Conservation (phyloP, 2,113 vertebrate genomes). For the Tachuris rubrigastra region DNA sequence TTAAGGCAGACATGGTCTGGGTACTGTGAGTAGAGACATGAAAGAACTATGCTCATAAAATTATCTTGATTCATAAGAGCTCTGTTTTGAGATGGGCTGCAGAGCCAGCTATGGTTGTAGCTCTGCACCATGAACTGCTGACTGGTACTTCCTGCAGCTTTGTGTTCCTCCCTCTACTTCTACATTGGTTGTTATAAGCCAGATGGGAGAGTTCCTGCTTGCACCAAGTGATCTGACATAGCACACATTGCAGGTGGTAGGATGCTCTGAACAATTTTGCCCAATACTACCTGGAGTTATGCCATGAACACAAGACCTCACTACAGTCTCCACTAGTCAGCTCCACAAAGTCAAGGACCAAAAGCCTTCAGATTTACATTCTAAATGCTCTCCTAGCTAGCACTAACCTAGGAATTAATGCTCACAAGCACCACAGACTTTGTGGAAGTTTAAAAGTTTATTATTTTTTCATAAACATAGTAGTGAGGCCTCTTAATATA, state of each 20-base stretch:
- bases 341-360: background rate
- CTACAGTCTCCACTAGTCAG: background rate
- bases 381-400: background rate
- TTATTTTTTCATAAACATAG: background rate
- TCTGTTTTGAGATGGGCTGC: background rate
- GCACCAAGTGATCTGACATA: background rate
- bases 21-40: background rate
- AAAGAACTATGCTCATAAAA: background rate
- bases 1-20: background rate
- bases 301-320: background rate
- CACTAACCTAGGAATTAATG: background rate
- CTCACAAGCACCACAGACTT: background rate
- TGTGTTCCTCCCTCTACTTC: background rate
- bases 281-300: background rate
- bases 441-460: background rate
- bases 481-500: background rate
- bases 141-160: background rate
- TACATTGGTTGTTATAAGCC: background rate
- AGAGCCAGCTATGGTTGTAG: background rate
- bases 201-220: background rate
- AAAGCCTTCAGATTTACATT: background rate
- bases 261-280: background rate
- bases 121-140: background rate
- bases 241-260: rapidly evolving
- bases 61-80: background rate